These are phyloP conservation scores for Hydractinia symbiolongicarpus DNA, from an alignment of 30 jellyfish, hydroid and myxozoan species.

Conservation along the genomic window DNA sequence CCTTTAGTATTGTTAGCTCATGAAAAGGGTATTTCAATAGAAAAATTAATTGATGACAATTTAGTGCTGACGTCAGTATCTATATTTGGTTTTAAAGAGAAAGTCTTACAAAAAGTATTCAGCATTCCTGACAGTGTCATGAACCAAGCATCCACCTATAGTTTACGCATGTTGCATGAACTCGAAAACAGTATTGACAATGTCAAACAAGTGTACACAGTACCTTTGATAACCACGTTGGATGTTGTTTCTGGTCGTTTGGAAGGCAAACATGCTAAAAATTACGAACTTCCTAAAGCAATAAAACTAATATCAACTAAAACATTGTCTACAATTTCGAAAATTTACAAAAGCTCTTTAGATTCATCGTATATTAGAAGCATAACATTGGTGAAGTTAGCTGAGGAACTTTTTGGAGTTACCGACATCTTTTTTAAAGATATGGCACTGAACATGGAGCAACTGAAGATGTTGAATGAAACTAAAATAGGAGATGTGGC, in stretches of 20 bases:
- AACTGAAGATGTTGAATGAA: no score
- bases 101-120: not conserved
- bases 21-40: not conserved
- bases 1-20: not conserved
- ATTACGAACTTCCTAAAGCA: not conserved
- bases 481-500: no score
- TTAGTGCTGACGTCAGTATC: not conserved
- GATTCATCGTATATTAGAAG: no score
- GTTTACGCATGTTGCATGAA: not conserved
- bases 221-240: not conserved
- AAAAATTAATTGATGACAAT: not conserved
- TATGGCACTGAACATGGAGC: no score
- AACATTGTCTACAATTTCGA: no score
- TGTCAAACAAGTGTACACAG: slow-evolving; percentile 16
- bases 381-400: no score
- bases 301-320: not conserved
- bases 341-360: no score
- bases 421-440: no score
- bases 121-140: not conserved
- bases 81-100: not conserved
- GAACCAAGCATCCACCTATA: not conserved
- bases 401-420: no score
- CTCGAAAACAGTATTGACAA: not conserved
- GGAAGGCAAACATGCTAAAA: slow-evolving; percentile 1
- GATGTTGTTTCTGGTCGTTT: not conserved